Evolutionary conservation across 2,888 invertebrate genomes (phyloP).

Genomic region (Trachelus troglodyta): DNA sequence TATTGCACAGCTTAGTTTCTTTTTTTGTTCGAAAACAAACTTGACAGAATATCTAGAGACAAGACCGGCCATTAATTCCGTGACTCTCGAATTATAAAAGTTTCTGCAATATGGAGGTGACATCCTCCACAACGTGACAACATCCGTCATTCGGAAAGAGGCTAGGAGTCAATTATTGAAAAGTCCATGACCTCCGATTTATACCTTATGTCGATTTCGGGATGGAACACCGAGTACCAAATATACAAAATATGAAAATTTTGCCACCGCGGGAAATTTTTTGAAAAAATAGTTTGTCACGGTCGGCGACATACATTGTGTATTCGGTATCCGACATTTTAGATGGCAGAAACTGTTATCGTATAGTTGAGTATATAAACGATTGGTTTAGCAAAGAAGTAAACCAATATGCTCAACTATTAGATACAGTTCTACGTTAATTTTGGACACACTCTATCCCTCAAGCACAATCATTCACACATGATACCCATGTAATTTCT

Average conservation of each 20-base stretch:
- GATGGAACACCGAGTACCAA: conserved; percentile 22
- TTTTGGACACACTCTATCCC: neutral
- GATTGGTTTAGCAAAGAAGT: neutral
- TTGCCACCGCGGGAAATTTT: conserved; percentile 33
- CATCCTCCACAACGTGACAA: neutral
- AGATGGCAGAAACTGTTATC: conserved; percentile 22
- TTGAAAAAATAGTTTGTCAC: conserved; percentile 40
- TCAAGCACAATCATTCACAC: neutral
- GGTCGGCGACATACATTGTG: conserved; percentile 31
- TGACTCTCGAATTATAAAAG: neutral
- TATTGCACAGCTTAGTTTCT: neutral
- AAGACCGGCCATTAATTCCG: neutral
- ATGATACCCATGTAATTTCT: neutral
- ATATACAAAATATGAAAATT: conserved; percentile 32
- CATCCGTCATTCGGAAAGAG: neutral
- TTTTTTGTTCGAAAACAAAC: neutral
- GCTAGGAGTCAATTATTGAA: neutral
- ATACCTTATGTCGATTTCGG: neutral
- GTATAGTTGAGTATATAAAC: neutral
- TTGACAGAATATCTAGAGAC: neutral
- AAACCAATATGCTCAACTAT: neutral
- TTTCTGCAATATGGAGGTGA: neutral
- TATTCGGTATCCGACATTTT: conserved; percentile 26
- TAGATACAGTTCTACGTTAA: neutral
- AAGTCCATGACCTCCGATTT: neutral